A percentile compares a stretch with the other conserved stretches of the same genome.
Conservation (phyloP, 2,113 vertebrate genomes). For the Osmerus eperlanus region DNA sequence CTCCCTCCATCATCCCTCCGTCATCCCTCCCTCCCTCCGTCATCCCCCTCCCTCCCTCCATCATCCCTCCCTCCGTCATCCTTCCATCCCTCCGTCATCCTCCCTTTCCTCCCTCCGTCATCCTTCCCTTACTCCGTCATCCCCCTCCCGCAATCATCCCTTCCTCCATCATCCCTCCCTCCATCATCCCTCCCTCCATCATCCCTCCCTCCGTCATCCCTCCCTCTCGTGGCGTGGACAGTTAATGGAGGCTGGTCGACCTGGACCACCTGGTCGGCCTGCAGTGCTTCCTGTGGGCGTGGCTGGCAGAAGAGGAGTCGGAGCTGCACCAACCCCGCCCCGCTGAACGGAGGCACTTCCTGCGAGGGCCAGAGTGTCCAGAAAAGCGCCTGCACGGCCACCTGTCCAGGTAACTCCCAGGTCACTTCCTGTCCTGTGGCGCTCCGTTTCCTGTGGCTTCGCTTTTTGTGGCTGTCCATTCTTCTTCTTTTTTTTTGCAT, state of each 20-base stretch:
- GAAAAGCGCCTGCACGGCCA: constrained; percentile 98
- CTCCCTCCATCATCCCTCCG: constrained; percentile 29
- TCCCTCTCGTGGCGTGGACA: constrained; percentile 50
- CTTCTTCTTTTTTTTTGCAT: neutral
- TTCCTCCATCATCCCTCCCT: neutral
- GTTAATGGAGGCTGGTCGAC: constrained; percentile 99
- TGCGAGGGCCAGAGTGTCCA: constrained; percentile 98
- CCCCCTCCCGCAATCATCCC: neutral
- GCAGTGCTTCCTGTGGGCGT: constrained; percentile 94
- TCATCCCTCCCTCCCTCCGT: constrained; percentile 48
- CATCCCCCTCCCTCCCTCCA: constrained; percentile 37
- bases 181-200: neutral
- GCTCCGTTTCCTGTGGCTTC: constrained; percentile 37
- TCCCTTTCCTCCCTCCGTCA: no score
- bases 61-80: no score
- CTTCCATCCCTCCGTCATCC: no score
- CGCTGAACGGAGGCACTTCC: constrained; percentile 96
- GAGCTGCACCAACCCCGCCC: constrained; percentile 97
- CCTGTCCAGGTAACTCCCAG: constrained; percentile 87
- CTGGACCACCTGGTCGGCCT: constrained; percentile 97
- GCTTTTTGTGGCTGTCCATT: constrained; percentile 54
- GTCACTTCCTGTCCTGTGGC: constrained; percentile 61
- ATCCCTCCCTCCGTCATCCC: constrained; percentile 35
- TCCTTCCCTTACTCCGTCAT: no score
- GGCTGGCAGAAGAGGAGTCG: constrained; percentile 99